Evolutionary conservation across 2,113 vertebrate genomes (phyloP), one percentile per base, ranked within the genome.

Genomic region (Bambusicola thoracicus): DNA sequence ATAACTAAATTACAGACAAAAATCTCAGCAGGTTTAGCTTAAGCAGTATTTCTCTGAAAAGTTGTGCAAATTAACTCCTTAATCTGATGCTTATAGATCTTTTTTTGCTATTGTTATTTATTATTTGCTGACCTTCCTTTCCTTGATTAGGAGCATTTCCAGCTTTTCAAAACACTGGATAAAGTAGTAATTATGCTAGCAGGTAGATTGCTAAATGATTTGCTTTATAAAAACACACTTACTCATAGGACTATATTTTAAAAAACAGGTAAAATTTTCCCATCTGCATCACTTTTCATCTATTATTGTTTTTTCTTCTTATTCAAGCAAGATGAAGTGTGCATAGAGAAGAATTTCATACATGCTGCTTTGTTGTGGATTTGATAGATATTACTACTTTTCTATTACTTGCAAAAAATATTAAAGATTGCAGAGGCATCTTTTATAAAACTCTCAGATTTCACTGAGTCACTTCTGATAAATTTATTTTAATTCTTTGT

Each of bases 281-380:
- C 21, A 66, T 0, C 24, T 49, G 61, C 8, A 34, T 67, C 3
- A 67, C 24, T 92, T 84, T 84, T 59, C 62, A 59, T 74, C 5
- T 78, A 22, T 63, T 73, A 19, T 59, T 56, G 20, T 30, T 74
- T 3, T 48, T 84, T 74, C 11, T 76, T 82, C 40, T 72, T 24
- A 73, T 81, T 10, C 17, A 80, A 72, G 15, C 11, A 40, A 40
- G 7, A 14, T 22, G 70, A 58, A 61, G 10, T 12, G 17, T 1
- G 3, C 49, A 68, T 56, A 68, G 29, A 51, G 29, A 72, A 53
- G 4, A 5, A 62, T 69, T 94, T 92, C 20, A 34, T 81, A 13
- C 17, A 36, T 0, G 0, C 3, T n/a, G 17, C 41, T 78, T 89
- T 80, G 22, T 72, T 36, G 44, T 3, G 0, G 43, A 61, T 61